Conservation (phyloP, 1,140 invertebrate species). For the Drosophila pallidifrons region DNA sequence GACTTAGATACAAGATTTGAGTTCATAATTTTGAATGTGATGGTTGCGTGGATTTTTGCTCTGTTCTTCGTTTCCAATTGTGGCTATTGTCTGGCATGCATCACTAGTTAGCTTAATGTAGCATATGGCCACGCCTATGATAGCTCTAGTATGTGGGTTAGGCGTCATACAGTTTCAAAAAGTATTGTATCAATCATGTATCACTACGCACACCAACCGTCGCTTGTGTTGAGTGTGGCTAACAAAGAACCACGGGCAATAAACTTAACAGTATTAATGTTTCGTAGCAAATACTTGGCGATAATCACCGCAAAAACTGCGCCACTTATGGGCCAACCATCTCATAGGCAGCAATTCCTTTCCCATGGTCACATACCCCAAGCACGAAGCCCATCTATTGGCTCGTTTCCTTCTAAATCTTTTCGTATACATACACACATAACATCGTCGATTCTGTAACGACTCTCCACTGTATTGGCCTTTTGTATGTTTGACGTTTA, state of each 20-base stretch:
- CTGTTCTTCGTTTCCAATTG: slow-evolving; percentile 51
- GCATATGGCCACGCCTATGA: slow-evolving; percentile 65
- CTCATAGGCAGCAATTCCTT: neutral
- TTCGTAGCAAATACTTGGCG: slow-evolving; percentile 59
- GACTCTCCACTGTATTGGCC: slow-evolving; percentile 44
- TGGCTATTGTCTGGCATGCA: slow-evolving; percentile 69
- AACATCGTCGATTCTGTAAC: slow-evolving; percentile 30
- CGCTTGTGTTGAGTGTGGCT: neutral
- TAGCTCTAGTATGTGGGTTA: slow-evolving; percentile 49
- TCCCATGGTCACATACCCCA: neutral
- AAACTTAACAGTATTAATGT: slow-evolving; percentile 78
- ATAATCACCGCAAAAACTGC: slow-evolving; percentile 77
- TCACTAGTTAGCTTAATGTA: slow-evolving; percentile 82
- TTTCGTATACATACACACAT: no score
- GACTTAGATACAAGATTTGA: slow-evolving; percentile 65
- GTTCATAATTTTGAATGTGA: slow-evolving; percentile 81
- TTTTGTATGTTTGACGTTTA: slow-evolving; percentile 83
- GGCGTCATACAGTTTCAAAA: neutral
- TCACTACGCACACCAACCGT: slow-evolving; percentile 18
- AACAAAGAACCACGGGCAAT: slow-evolving; percentile 75
- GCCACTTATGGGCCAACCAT: slow-evolving; percentile 58
- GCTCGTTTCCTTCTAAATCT: no score
- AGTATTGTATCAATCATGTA: slow-evolving; percentile 27
- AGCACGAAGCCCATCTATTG: neutral
- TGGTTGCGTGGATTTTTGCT: slow-evolving; percentile 62